A percentile compares a stretch with the other conserved stretches of the same genome.
phyloP scores from a whole-genome alignment of 2,888 invertebrate genomes.

The Glaucopsyche alexis region DNA sequence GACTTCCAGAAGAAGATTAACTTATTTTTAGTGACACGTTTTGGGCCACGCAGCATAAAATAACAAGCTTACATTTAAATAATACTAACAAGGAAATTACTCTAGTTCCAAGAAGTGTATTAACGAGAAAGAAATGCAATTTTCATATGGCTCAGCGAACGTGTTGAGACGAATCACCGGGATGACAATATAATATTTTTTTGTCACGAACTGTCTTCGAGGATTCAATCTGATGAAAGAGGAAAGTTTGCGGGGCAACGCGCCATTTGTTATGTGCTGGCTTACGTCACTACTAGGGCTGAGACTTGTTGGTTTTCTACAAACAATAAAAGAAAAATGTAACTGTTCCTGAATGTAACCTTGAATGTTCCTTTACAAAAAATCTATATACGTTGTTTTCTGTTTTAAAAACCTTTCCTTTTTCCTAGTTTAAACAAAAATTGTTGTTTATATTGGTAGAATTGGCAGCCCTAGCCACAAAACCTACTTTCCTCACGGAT shows the following conservation, averaged over 20 bases:
- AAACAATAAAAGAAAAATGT: neutral
- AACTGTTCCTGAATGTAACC: neutral
- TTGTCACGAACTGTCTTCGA: slow-evolving; percentile 17
- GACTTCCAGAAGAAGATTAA: too few species aligned
- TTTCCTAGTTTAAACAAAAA: neutral
- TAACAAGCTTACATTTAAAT: neutral
- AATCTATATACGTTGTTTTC: neutral
- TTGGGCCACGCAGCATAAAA: neutral
- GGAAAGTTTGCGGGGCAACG: slow-evolving; percentile 17
- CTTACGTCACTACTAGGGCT: slow-evolving; percentile 3
- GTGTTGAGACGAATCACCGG: neutral
- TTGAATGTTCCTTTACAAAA: neutral
- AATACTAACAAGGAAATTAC: neutral
- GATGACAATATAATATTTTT: slow-evolving; percentile 8
- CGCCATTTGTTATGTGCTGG: slow-evolving; percentile 18
- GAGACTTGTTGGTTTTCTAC: neutral
- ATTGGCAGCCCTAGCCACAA: neutral
- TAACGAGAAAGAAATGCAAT: slow-evolving; percentile 3
- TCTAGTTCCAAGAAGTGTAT: neutral
- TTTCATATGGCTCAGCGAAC: neutral
- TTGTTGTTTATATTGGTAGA: neutral
- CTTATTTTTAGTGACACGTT: too few species aligned
- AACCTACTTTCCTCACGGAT: slow-evolving; percentile 31
- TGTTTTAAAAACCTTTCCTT: neutral
- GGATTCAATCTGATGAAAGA: slow-evolving; percentile 22